These are phyloP conservation scores for Porites lutea DNA, from an alignment of 64 coral and sea anemone species.

Conservation along the genomic window DNA sequence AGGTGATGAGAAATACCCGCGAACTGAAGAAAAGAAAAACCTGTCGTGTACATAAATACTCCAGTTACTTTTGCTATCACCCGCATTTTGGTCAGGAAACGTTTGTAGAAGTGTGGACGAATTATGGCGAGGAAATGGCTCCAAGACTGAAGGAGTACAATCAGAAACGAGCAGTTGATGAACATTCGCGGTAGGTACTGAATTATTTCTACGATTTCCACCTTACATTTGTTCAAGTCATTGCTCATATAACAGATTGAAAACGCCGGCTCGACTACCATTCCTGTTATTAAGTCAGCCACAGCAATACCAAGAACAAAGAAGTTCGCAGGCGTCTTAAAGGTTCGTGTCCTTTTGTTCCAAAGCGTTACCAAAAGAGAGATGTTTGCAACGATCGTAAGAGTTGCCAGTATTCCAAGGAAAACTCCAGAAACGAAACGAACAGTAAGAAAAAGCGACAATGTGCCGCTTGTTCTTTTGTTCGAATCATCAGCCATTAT, in stretches of 20 bases:
- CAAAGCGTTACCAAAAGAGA: conserved; percentile 10
- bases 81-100: neutral
- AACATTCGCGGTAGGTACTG: conserved; percentile 48
- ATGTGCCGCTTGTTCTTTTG: neutral
- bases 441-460: neutral
- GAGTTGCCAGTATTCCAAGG: neutral
- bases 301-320: conserved; percentile 31
- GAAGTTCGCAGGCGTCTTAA: conserved; percentile 32
- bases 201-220: neutral
- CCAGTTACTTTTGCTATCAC: conserved; percentile 31
- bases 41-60: conserved; percentile 26
- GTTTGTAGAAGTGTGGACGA: conserved; percentile 50
- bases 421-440: conserved; percentile 49
- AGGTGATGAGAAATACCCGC: conserved; percentile 23
- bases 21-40: conserved; percentile 52
- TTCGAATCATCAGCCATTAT: neutral
- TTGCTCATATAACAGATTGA: conserved; percentile 29
- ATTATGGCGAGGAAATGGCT: conserved; percentile 49
- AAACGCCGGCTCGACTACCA: conserved; percentile 45
- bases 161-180: conserved; percentile 51
- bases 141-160: conserved; percentile 51
- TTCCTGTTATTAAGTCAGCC: conserved; percentile 34
- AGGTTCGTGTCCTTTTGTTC: neutral
- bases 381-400: conserved; percentile 29
- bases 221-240: conserved; percentile 20